Evolutionary conservation across 2,888 invertebrate species (phyloP).

Genomic region (Rhingia campestris): DNA sequence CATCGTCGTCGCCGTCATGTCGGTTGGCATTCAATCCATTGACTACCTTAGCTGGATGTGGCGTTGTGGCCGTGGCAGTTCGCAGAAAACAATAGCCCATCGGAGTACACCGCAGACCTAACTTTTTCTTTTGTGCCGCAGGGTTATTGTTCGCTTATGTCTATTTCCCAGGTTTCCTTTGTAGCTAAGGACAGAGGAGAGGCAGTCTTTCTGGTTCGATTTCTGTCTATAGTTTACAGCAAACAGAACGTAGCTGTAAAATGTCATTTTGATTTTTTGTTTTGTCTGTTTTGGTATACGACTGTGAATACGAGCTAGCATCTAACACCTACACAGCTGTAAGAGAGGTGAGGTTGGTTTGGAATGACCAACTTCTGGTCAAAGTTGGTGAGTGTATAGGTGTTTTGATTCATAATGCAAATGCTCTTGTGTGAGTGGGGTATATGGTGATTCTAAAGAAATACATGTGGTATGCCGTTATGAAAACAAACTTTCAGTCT

Average conservation of each 20-base stretch:
- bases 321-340: not conserved
- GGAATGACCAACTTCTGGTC: not conserved
- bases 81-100: slow-evolving; percentile 49
- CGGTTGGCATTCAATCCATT: slow-evolving; percentile 25
- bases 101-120: slow-evolving; percentile 25
- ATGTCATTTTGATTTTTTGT: slow-evolving; percentile 19
- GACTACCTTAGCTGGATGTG: slow-evolving; percentile 19
- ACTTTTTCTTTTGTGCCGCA: not conserved
- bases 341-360: not conserved
- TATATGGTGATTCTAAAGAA: not conserved
- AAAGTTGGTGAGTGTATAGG: slow-evolving; percentile 4
- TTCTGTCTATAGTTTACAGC: slow-evolving; percentile 1
- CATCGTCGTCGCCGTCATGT: slow-evolving; percentile 12
- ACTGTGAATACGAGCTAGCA: not conserved
- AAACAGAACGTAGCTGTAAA: slow-evolving; percentile 15
- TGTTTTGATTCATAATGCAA: slow-evolving; percentile 39
- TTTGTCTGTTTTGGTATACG: too few species aligned
- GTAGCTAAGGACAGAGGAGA: not conserved
- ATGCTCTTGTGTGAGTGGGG: slow-evolving; percentile 37
- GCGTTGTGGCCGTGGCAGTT: not conserved
- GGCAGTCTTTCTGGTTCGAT: not conserved
- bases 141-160: slow-evolving; percentile 14
- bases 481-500: slow-evolving; percentile 62
- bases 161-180: slow-evolving; percentile 9
- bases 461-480: slow-evolving; percentile 55